These are phyloP conservation scores for Oscheius sp. DNA, from an alignment of 2,888 invertebrate genomes.

Conservation along the genomic window DNA sequence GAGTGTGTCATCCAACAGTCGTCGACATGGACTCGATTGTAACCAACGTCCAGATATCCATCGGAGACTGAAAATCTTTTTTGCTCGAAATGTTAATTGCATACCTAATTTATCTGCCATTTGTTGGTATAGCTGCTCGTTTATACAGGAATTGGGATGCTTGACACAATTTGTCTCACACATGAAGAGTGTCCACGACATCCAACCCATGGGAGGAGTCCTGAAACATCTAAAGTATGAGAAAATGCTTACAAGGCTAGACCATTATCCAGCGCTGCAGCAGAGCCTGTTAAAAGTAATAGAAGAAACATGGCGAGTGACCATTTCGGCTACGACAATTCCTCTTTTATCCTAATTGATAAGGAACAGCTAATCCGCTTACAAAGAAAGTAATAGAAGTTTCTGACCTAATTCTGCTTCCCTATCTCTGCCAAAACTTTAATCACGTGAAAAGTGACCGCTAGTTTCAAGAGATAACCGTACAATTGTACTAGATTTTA, in stretches of 20 bases:
- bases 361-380: too few species aligned
- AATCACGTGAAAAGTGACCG: too few species aligned
- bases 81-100: background rate
- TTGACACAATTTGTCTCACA: slow-evolving; percentile 62
- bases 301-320: slow-evolving; percentile 3
- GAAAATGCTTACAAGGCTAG: background rate
- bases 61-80: slow-evolving; percentile 27
- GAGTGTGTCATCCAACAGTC: slow-evolving; percentile 68
- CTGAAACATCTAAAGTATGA: background rate
- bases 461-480: too few species aligned
- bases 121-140: slow-evolving; percentile 65
- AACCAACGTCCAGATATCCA: slow-evolving; percentile 52
- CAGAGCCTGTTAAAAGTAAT: background rate
- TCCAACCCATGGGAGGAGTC: slow-evolving; percentile 18
- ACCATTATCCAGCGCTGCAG: slow-evolving; percentile 22
- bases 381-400: too few species aligned
- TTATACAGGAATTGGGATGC: slow-evolving; percentile 63
- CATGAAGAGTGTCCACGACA: slow-evolving; percentile 63
- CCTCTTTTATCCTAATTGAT: background rate
- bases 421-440: too few species aligned
- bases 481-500: background rate
- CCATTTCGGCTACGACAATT: background rate
- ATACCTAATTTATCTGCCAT: slow-evolving; percentile 57
- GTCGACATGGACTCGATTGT: slow-evolving; percentile 68
- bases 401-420: too few species aligned